Evolutionary conservation across 2,888 invertebrate genomes (phyloP).

Genomic region (Halocaridina rubra): DNA sequence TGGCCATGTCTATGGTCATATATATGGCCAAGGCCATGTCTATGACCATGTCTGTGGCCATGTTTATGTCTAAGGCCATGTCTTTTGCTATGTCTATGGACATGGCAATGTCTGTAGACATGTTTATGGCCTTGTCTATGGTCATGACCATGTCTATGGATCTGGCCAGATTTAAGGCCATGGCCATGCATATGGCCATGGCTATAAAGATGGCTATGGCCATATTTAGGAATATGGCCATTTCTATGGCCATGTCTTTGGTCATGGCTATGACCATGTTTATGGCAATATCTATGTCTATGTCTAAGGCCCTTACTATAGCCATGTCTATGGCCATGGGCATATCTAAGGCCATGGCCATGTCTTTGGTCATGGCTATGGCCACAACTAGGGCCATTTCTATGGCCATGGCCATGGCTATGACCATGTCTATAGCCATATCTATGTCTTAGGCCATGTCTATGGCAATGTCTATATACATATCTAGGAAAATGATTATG

Average conservation of each 20-base stretch:
- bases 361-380: background rate
- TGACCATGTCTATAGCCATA: background rate
- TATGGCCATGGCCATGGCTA: background rate
- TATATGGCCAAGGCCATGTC: background rate
- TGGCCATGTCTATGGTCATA: background rate
- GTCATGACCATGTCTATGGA: background rate
- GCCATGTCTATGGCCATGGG: background rate
- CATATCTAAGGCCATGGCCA: background rate
- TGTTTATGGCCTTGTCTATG: background rate
- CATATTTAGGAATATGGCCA: background rate
- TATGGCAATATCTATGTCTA: background rate
- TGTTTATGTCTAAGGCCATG: background rate
- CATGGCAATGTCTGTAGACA: too few species aligned
- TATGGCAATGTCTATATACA: background rate
- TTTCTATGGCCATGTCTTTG: background rate
- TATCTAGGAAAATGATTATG: background rate
- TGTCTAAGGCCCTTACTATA: background rate
- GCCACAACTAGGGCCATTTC: background rate
- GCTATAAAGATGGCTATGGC: background rate
- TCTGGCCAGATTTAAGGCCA: background rate
- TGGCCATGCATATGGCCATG: background rate
- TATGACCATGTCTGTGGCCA: background rate
- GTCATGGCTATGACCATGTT: background rate
- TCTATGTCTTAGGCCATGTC: background rate
- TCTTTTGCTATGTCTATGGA: background rate